Percentiles rank a stretch among this genome's conserved stretches.
phyloP scores from a whole-genome alignment of 2,113 vertebrate species.

The Mustela lutreola region DNA sequence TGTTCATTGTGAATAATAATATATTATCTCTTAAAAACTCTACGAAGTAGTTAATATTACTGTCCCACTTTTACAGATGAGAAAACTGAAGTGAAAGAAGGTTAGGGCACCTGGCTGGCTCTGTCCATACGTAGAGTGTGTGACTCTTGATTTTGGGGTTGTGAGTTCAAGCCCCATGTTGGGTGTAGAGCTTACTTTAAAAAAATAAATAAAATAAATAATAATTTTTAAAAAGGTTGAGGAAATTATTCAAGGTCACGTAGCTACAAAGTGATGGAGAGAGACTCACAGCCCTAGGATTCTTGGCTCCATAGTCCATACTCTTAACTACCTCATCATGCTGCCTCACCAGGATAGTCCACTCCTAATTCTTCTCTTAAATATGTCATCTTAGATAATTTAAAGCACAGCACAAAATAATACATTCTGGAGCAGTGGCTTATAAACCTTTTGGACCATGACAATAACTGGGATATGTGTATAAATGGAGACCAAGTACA shows the following conservation, averaged over 20 bases:
- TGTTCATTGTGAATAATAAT: neutral
- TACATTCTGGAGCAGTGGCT: neutral
- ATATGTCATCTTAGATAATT: neutral
- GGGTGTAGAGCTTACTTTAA: neutral
- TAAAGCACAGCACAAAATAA: neutral
- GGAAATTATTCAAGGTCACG: neutral
- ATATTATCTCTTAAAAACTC: neutral
- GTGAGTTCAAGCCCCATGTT: neutral
- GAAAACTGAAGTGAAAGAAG: neutral
- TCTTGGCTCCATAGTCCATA: neutral
- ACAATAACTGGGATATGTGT: neutral
- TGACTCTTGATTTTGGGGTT: neutral
- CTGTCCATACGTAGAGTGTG: accelerated
- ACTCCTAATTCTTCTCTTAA: slow-evolving; percentile 18
- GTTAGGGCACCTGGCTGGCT: neutral
- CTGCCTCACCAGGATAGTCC: neutral
- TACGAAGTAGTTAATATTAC: slow-evolving; percentile 2
- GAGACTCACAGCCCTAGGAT: neutral
- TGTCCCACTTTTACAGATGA: neutral
- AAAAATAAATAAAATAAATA: neutral
- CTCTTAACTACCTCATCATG: neutral
- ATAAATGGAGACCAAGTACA: neutral
- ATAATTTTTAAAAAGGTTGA: neutral
- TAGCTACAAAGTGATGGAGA: neutral
- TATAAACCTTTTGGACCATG: neutral